A percentile compares a stretch with the other conserved stretches of the same genome.
These are phyloP conservation scores for Tricholauxania praeusta DNA, from an alignment of 2,888 invertebrate species.

Conservation along the genomic window DNA sequence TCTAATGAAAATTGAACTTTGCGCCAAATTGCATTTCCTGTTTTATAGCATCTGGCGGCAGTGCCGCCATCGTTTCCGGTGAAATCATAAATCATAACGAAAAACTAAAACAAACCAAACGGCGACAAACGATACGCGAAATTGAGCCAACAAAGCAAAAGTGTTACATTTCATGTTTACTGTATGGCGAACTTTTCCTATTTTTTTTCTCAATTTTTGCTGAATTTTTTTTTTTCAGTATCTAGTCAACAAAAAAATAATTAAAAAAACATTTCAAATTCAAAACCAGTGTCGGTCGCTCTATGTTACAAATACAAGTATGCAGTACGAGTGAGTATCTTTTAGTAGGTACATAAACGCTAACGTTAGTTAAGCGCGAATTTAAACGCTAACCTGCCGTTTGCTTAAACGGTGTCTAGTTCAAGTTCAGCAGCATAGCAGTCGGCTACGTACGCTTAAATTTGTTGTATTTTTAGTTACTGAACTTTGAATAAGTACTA, in stretches of 20 bases:
- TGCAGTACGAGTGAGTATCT: too few species aligned
- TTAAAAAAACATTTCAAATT: too few species aligned
- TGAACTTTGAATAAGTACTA: too few species aligned
- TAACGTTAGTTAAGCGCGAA: conserved; percentile 3
- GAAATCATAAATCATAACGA: conserved; percentile 12
- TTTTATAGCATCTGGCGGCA: conserved; percentile 1
- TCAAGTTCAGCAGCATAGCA: conserved; percentile 23
- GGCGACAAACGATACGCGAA: background rate
- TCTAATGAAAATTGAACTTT: conserved; percentile 3
- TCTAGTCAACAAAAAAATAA: too few species aligned
- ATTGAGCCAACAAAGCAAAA: background rate
- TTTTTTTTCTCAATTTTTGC: conserved; percentile 1
- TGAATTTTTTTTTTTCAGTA: background rate
- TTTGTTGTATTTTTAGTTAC: conserved; percentile 10
- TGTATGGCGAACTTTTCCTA: background rate
- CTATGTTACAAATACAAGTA: too few species aligned
- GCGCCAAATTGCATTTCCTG: conserved; percentile 28
- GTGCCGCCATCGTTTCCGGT: conserved; percentile 26
- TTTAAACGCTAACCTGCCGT: conserved; percentile 11
- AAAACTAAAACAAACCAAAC: conserved; percentile 10
- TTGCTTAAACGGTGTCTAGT: conserved; percentile 25
- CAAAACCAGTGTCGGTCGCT: background rate
- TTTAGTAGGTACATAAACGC: background rate
- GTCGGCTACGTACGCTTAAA: background rate
- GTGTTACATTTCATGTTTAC: conserved; percentile 21